phyloP scores from a whole-genome alignment of 2,797 vertebrate genomes.

The Darevskia nairensis region DNA sequence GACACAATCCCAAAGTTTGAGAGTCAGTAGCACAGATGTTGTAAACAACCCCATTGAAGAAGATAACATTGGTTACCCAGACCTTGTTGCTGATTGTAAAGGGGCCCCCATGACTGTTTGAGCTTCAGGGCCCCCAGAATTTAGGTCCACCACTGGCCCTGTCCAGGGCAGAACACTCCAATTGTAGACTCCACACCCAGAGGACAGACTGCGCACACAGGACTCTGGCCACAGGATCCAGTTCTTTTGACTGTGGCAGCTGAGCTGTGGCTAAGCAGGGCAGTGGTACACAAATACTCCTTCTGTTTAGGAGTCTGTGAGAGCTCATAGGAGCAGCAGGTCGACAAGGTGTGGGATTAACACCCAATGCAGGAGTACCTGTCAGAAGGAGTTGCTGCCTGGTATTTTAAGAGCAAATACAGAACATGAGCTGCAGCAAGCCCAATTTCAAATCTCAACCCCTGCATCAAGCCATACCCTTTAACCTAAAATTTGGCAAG shows the following conservation, averaged over 20 bases:
- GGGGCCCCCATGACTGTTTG: no score
- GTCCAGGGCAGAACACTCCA: background rate
- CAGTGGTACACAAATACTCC: background rate
- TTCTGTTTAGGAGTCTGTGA: background rate
- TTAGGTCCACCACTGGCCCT: background rate
- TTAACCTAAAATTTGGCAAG: background rate
- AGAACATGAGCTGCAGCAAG: background rate
- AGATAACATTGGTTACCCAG: no score
- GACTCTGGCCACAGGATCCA: background rate
- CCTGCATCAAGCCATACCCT: background rate
- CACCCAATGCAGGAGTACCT: background rate
- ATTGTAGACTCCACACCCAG: background rate
- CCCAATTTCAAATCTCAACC: background rate
- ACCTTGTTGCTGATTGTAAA: no score
- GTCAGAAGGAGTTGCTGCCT: no score
- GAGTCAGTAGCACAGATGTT: no score
- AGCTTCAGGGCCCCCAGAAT: no score
- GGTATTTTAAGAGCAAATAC: background rate
- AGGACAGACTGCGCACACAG: background rate
- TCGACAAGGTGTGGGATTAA: background rate
- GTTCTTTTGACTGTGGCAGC: no score
- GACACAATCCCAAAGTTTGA: no score
- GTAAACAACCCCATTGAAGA: no score
- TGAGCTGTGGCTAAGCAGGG: background rate
- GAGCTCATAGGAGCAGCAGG: background rate